Evolutionary conservation across 2,113 vertebrate species (phyloP).

Genomic region (Megaceryle maxima): DNA sequence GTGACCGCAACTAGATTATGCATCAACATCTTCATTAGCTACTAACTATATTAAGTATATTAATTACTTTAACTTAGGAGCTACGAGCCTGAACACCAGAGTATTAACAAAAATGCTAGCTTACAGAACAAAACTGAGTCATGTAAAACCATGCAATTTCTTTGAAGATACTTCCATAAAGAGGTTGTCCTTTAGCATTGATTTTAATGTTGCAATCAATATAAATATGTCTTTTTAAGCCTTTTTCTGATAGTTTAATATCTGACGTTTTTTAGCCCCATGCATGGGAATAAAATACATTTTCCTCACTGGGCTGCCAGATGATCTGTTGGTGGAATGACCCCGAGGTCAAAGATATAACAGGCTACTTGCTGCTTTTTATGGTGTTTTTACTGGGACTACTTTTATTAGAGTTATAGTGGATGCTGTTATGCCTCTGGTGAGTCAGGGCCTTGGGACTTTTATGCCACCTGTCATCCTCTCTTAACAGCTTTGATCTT

Average conservation of each 20-base stretch:
- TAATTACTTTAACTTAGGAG: not conserved
- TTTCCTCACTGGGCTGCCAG: constrained; percentile 1
- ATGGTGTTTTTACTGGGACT: not conserved
- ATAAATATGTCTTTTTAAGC: not conserved
- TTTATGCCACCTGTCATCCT: constrained; percentile 63
- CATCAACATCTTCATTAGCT: not conserved
- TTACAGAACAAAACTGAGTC: not conserved
- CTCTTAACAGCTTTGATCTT: constrained; percentile 68
- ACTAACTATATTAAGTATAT: not conserved
- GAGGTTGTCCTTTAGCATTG: not conserved
- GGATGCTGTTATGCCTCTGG: constrained; percentile 20
- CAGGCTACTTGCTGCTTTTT: constrained; percentile 16
- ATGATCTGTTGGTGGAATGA: constrained; percentile 22
- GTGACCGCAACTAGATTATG: not conserved
- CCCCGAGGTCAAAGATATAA: constrained; percentile 6
- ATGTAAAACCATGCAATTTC: not conserved
- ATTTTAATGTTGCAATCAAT: not conserved
- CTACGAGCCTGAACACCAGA: not conserved
- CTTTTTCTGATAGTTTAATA: not conserved
- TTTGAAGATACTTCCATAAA: not conserved
- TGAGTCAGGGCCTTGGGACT: constrained; percentile 35
- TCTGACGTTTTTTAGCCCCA: not conserved
- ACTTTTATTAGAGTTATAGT: constrained; percentile 29
- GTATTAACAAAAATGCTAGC: not conserved
- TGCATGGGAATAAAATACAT: not conserved